Base-by-base conservation (phyloP, 2,113 vertebrate species). In the Amblyornis subalaris region DNA sequence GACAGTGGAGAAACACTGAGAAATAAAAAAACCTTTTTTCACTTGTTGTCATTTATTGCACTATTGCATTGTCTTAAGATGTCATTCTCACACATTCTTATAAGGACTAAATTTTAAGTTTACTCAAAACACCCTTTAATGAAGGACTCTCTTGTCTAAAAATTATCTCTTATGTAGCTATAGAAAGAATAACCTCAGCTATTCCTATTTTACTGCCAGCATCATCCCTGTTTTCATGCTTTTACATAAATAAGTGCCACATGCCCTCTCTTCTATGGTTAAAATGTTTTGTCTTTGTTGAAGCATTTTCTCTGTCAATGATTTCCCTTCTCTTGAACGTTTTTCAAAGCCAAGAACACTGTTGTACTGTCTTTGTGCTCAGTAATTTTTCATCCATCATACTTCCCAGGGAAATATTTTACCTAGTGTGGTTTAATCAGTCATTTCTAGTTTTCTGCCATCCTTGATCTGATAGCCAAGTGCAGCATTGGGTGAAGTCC, bases 11-110 rank as follows among this genome's bases (percentile, higher is more conserved):
- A 97, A 97, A 97, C 95, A 97, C 97, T 97, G 97, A 97, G 93
- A 98, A 98, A 98, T 98, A 98, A 98, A 98, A 82, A 72, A 78
- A 70, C 15, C 6, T 94, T 95, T 97, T 98, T 98, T 96, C 95
- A 97, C 77, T 86, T 93, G 70, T 91, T 82, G 96, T 98, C 96
- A 96, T 95, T 98, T 93, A 85, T 97, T 98, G 94, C 72, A 69
- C 83, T 19, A 26, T 81, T 86, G 25, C 23, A 2, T 88, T 89
- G 23, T 73, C 22, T 21, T 70, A 53, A 42, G 8, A 3, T 84
- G 22, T 25, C 14, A 3, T 36, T 75, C 16, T 62, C 21, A 3
- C 19, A 23, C 10, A 60, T 55, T 79, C 25, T 22, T n/a, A 0
- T 36, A 45, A 45, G 1, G 4, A 15, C 31, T 44, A 38, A 38